phyloP scores from a whole-genome alignment of 2,113 vertebrate species.

The Toxotes chatareus region DNA sequence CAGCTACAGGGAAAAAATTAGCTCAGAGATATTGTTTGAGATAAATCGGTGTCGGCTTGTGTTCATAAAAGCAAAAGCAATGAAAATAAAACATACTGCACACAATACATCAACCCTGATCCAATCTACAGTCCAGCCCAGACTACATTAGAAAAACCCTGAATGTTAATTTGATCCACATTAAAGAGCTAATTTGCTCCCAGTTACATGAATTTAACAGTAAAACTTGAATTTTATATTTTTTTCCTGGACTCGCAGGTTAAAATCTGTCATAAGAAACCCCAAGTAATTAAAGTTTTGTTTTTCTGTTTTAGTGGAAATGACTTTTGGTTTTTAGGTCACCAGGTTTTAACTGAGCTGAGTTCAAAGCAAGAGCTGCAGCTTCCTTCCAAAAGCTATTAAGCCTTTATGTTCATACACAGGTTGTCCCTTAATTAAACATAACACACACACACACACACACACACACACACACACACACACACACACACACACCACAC shows the following conservation, averaged over 20 bases:
- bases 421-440: conserved; percentile 57
- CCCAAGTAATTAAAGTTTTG: neutral
- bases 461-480: neutral
- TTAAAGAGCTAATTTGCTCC: neutral
- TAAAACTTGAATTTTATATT: neutral
- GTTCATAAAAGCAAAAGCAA: neutral
- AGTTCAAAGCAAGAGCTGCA: neutral
- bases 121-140: neutral
- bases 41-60: neutral
- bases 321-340: neutral
- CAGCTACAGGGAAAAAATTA: neutral
- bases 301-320: neutral
- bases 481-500: neutral
- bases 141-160: neutral
- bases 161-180: neutral
- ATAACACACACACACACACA: neutral
- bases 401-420: conserved; percentile 30
- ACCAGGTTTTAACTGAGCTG: neutral
- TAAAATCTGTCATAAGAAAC: neutral
- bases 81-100: neutral
- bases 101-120: neutral
- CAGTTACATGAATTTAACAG: neutral
- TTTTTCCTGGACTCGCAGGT: neutral
- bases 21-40: neutral
- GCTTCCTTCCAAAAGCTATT: conserved; percentile 44